Evolutionary conservation across 2,797 vertebrate species (phyloP), one percentile per base, ranked within the genome.

Genomic region (Miichthys miiuy): DNA sequence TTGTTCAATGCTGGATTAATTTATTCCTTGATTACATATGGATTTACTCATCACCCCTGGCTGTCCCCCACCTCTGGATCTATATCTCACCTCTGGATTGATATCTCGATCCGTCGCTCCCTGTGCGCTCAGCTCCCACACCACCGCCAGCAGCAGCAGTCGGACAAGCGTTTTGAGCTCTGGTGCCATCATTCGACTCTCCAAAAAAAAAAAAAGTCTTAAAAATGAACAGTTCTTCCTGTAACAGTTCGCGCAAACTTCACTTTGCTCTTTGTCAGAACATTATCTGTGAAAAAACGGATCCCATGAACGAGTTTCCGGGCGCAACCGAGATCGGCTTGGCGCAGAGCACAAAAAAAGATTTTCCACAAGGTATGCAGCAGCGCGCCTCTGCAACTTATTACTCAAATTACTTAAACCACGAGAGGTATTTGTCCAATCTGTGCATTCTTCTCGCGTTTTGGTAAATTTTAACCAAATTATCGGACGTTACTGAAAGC

Each of bases 21-120:
- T 58, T 13, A 27, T 3, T 14, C 44, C 20, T 21, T 14, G 16
- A n/a, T 60, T 60, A 21, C 21, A 23, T 42, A 3, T 8, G 25
- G 0, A 13, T 23, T 42, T 27, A 6, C 2, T 18, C 8, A 1
- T 34, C 4, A 7, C 4, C 2, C 16, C 7, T 30, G 3, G 1
- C 17, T 13, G 47, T 8, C 14, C 14, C 10, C 25, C 14, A 17
- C 20, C 6, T 44, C 5, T 67, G 73, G 6, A n/a, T 20, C 57
- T 12, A 30, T 20, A 46, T 1, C 94, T 95, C 81, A 96, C 95
- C 94, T 95, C 93, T 6, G 94, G 93, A 48, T 93, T 95, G 44
- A 92, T 1, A 0, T 92, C 88, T 60, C 84, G 78, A 72, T 93
- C 82, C 60, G 92, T 85, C 1, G 80, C 88, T 65, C 85, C 92